These are phyloP conservation scores for Drosophila ezoana DNA, from an alignment of 2,888 invertebrate species.

Conservation along the genomic window DNA sequence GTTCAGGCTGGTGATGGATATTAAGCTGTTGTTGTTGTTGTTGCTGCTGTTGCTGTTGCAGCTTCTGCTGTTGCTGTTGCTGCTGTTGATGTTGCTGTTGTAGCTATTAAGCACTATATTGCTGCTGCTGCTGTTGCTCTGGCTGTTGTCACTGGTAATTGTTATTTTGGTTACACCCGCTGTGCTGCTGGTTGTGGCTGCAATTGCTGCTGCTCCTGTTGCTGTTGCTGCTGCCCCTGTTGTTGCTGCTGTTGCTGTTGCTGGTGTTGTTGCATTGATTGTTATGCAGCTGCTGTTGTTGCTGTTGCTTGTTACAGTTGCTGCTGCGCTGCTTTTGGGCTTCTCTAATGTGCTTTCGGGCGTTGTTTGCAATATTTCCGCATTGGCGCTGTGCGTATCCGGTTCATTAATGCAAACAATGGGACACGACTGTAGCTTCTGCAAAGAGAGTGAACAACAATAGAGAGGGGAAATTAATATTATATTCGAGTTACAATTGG, in stretches of 20 bases:
- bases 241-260: slow-evolving; percentile 36
- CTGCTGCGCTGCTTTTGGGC: slow-evolving; percentile 44
- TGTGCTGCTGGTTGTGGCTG: slow-evolving; percentile 46
- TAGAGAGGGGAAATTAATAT: neutral
- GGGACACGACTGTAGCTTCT: slow-evolving; percentile 91
- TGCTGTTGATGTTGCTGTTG: slow-evolving; percentile 26
- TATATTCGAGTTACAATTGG: slow-evolving; percentile 2
- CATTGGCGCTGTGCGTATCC: slow-evolving; percentile 82
- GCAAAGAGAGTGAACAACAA: slow-evolving; percentile 80
- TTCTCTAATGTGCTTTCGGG: slow-evolving; percentile 82
- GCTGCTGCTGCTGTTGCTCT: slow-evolving; percentile 20
- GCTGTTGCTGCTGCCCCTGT: slow-evolving; percentile 13
- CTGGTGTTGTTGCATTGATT: slow-evolving; percentile 46
- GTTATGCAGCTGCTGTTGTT: slow-evolving; percentile 59
- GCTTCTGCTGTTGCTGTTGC: slow-evolving; percentile 12
- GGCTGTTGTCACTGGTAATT: slow-evolving; percentile 60
- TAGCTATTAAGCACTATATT: slow-evolving; percentile 19
- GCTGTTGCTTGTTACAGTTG: slow-evolving; percentile 47
- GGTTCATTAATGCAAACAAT: slow-evolving; percentile 84
- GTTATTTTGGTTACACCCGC: slow-evolving; percentile 69
- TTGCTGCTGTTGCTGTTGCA: slow-evolving; percentile 26
- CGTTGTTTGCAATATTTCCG: slow-evolving; percentile 79
- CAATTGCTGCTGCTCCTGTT: slow-evolving; percentile 14
- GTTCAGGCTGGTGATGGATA: slow-evolving; percentile 73
- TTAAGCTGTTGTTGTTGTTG: slow-evolving; percentile 49